A percentile compares a stretch with the other conserved stretches of the same genome.
phyloP scores from a whole-genome alignment of 2,888 invertebrate species.

The Entomobrya proxima region DNA sequence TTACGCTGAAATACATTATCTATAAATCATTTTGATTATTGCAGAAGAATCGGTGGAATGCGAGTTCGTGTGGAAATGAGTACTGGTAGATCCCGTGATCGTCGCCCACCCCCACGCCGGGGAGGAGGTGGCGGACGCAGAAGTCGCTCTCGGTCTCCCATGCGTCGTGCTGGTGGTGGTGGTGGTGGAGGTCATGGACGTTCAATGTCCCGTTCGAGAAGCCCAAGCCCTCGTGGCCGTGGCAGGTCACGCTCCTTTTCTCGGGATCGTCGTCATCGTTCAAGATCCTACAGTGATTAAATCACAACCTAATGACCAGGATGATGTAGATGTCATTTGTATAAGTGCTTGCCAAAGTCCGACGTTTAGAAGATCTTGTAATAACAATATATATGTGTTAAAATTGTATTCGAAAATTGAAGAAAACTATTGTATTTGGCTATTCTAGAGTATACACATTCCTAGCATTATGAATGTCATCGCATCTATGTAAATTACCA shows the following conservation, averaged over 20 bases:
- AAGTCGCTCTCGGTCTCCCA: slow-evolving; percentile 16
- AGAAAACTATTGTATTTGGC: no score
- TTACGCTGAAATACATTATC: neutral
- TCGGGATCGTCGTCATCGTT: slow-evolving; percentile 62
- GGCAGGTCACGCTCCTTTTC: slow-evolving; percentile 61
- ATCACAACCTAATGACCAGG: slow-evolving; percentile 12
- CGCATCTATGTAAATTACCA: no score
- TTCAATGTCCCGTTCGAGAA: slow-evolving; percentile 45
- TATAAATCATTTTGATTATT: neutral
- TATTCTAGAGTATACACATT: no score
- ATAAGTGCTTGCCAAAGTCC: neutral
- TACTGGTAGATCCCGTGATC: slow-evolving; percentile 87
- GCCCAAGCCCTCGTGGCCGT: slow-evolving; percentile 55
- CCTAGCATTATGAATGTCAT: no score
- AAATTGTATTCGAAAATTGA: no score
- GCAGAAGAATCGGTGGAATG: slow-evolving; percentile 90
- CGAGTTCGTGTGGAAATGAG: slow-evolving; percentile 96
- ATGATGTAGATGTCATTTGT: neutral
- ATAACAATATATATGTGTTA: no score
- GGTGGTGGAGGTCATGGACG: slow-evolving; percentile 40
- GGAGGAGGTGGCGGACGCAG: slow-evolving; percentile 59
- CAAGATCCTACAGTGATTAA: slow-evolving; percentile 64
- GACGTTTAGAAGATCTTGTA: no score
- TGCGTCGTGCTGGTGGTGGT: slow-evolving; percentile 44
- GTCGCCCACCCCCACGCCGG: slow-evolving; percentile 40